Percentiles rank a stretch among this genome's conserved stretches.
phyloP scores from a whole-genome alignment of 2,888 invertebrate species.

The Bombyx huttoni region DNA sequence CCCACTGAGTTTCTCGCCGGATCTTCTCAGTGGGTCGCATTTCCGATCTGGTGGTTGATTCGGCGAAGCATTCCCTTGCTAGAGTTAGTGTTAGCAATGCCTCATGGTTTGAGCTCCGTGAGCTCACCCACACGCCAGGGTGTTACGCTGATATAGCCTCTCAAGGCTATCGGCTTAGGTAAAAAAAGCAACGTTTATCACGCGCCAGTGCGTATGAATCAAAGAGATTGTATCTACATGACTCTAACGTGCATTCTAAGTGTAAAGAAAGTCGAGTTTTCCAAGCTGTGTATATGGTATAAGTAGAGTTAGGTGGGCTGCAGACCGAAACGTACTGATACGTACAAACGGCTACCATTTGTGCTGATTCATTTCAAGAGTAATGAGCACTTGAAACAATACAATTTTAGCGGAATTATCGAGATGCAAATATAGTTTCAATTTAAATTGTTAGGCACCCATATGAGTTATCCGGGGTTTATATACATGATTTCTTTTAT shows the following conservation, averaged over 20 bases:
- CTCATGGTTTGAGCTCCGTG: too few relatives aligned
- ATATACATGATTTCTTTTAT: neutral
- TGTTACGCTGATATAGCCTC: too few relatives aligned
- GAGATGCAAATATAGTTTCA: neutral
- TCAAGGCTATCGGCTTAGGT: too few relatives aligned
- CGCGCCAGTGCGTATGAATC: conserved; percentile 37
- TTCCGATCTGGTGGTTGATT: too few relatives aligned
- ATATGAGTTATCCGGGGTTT: neutral
- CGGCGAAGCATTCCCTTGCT: too few relatives aligned
- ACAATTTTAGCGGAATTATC: neutral
- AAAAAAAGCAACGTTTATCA: conserved; percentile 11
- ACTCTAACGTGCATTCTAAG: conserved; percentile 45
- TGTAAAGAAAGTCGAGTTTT: conserved; percentile 61
- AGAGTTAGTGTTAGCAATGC: too few relatives aligned
- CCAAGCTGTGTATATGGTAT: conserved; percentile 47
- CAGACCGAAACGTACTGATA: conserved; percentile 25
- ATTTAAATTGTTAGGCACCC: neutral
- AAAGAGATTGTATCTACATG: conserved; percentile 50
- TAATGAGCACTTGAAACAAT: conserved; percentile 10
- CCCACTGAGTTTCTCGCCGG: too few relatives aligned
- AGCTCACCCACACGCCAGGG: too few relatives aligned
- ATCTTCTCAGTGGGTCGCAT: too few relatives aligned
- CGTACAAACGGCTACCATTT: conserved; percentile 9
- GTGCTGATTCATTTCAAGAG: conserved; percentile 11
- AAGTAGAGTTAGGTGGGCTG: conserved; percentile 23